These are phyloP conservation scores for Macrotus californicus DNA, from an alignment of 2,113 vertebrate species.

Conservation along the genomic window DNA sequence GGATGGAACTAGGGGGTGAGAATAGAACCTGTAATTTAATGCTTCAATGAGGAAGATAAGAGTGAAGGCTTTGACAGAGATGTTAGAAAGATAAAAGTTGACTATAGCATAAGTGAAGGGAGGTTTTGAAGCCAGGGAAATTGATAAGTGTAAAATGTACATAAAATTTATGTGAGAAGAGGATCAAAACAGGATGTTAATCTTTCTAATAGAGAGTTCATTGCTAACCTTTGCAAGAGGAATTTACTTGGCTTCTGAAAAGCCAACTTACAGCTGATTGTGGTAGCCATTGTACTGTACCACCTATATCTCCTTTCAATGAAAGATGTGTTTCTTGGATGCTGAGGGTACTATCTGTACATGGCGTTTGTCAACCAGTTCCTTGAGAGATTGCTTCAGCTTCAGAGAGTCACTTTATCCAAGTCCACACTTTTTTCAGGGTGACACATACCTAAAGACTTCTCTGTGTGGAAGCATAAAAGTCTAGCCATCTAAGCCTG, in stretches of 20 bases:
- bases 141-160: not conserved
- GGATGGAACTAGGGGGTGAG: not conserved
- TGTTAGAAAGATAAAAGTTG: not conserved
- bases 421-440: not conserved
- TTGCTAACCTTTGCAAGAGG: not conserved
- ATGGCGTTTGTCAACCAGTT: not conserved
- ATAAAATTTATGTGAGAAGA: not conserved
- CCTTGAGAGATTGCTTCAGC: not conserved
- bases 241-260: not conserved
- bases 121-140: not conserved
- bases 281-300: not conserved
- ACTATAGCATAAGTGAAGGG: not conserved
- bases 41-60: not conserved
- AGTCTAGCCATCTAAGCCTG: not conserved
- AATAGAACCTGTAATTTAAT: not conserved
- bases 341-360: not conserved
- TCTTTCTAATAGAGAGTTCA: not conserved
- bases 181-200: not conserved
- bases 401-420: not conserved
- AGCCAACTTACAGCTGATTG: not conserved
- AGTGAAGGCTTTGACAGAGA: not conserved
- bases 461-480: not conserved
- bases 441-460: not conserved
- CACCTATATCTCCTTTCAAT: not conserved
- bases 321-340: not conserved